A percentile compares a stretch with the other conserved stretches of the same genome.
phyloP scores from a whole-genome alignment of 2,797 vertebrate species.

The Halcyon smyrnensis region DNA sequence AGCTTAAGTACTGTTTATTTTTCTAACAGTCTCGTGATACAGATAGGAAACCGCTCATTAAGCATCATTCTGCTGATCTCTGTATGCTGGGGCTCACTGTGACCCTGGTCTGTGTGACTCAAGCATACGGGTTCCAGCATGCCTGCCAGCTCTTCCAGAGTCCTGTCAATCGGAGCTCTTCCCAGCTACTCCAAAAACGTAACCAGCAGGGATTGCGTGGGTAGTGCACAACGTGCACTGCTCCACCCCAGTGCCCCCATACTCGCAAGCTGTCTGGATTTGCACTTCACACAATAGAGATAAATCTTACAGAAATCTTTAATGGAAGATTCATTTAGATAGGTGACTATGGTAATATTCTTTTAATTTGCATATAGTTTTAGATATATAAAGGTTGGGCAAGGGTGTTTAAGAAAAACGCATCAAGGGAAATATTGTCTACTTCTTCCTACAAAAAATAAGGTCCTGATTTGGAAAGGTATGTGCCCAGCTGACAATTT shows the following conservation, averaged over 20 bases:
- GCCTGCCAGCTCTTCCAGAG: constrained; percentile 5
- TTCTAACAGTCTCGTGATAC: background rate
- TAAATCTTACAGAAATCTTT: background rate
- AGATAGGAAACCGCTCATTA: background rate
- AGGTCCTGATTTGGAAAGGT: background rate
- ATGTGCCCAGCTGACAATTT: background rate
- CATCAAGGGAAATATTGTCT: background rate
- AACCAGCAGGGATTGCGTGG: constrained; percentile 11
- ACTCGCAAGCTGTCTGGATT: background rate
- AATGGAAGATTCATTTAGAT: background rate
- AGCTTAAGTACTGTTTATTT: background rate
- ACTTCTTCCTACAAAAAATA: background rate
- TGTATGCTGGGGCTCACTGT: rapidly evolving
- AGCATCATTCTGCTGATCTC: background rate
- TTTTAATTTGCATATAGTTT: background rate
- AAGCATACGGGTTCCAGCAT: background rate
- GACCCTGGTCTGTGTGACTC: background rate
- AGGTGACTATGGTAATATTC: background rate
- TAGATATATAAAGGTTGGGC: background rate
- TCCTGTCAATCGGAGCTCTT: background rate
- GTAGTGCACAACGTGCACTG: background rate
- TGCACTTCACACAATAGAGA: background rate
- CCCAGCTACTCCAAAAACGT: background rate
- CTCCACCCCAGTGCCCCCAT: background rate
- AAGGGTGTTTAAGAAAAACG: background rate